Conservation (phyloP, 23 tunicate genomes). For the Oikopleura albicans region DNA sequence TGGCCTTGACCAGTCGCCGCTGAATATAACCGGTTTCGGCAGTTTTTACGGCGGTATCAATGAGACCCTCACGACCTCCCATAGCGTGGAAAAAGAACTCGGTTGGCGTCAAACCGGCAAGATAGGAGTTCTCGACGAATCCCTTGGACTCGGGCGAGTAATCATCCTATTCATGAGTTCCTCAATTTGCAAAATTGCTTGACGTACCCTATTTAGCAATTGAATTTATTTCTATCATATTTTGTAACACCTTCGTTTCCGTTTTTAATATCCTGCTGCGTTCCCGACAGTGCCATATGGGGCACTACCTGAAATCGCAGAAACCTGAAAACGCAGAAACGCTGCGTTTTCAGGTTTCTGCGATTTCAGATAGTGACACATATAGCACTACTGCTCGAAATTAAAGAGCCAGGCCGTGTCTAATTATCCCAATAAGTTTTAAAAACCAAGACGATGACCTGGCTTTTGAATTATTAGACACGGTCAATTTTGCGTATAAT, state of each 20-base stretch:
- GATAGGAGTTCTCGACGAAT: conserved; percentile 93
- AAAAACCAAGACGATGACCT: too few relatives aligned
- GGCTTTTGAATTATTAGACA: too few relatives aligned
- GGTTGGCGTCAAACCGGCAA: conserved; percentile 96
- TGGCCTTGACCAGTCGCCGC: conserved; percentile 95
- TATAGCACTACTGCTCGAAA: too few relatives aligned
- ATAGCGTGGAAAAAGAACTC: conserved; percentile 99
- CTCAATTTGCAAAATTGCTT: neutral
- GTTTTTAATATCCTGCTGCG: neutral
- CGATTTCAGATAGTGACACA: too few relatives aligned
- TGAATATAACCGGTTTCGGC: conserved; percentile 99
- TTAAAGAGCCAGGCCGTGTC: too few relatives aligned
- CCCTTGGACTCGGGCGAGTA: conserved; percentile 98
- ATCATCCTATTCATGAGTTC: conserved; percentile 97
- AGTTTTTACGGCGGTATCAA: conserved; percentile 98
- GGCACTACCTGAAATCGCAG: too few relatives aligned
- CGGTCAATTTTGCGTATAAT: too few relatives aligned
- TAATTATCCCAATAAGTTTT: too few relatives aligned
- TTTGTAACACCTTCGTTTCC: neutral
- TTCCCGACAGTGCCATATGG: neutral
- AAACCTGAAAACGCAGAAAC: too few relatives aligned
- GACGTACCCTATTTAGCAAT: neutral
- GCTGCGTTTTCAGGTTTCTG: too few relatives aligned
- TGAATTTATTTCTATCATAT: neutral
- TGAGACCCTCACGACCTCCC: conserved; percentile 99